These are phyloP conservation scores for Drosophila pandora DNA, from an alignment of 1,140 invertebrate species.

Conservation along the genomic window DNA sequence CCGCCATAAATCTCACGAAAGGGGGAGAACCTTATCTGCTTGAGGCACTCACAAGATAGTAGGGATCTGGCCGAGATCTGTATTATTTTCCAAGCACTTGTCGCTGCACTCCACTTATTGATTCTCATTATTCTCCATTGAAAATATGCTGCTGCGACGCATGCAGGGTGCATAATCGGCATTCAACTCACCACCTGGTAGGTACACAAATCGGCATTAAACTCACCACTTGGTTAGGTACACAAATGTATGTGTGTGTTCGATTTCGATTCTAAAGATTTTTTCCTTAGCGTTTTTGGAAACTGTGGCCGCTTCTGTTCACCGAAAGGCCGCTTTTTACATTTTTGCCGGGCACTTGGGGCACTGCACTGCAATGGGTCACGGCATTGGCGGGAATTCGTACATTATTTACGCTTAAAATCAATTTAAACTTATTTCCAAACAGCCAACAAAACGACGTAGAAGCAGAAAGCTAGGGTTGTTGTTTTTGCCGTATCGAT, in stretches of 20 bases:
- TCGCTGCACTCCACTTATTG: constrained; percentile 34
- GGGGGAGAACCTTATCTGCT: not conserved
- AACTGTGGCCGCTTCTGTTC: constrained; percentile 46
- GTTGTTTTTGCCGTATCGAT: constrained; percentile 48
- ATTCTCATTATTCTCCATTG: constrained; percentile 4
- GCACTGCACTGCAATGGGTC: constrained; percentile 58
- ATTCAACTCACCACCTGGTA: not conserved
- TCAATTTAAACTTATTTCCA: constrained; percentile 63
- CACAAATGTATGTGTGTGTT: constrained; percentile 39
- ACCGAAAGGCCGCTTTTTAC: constrained; percentile 38
- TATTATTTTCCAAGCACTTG: not conserved
- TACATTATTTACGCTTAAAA: constrained; percentile 42
- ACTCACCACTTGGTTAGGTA: constrained; percentile 79
- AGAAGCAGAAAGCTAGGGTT: constrained; percentile 64
- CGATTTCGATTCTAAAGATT: constrained; percentile 74
- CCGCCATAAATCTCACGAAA: constrained; percentile 33
- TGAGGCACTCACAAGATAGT: not conserved
- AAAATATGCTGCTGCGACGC: constrained; percentile 53
- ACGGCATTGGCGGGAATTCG: constrained; percentile 52
- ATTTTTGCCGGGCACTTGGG: constrained; percentile 54
- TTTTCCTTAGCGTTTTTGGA: constrained; percentile 69
- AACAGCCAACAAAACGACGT: constrained; percentile 61
- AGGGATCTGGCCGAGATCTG: not conserved
- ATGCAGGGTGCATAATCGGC: constrained; percentile 72
- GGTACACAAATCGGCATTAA: constrained; percentile 29